phyloP scores from a whole-genome alignment of 2,797 vertebrate genomes.

The Poeciliopsis gracilis region DNA sequence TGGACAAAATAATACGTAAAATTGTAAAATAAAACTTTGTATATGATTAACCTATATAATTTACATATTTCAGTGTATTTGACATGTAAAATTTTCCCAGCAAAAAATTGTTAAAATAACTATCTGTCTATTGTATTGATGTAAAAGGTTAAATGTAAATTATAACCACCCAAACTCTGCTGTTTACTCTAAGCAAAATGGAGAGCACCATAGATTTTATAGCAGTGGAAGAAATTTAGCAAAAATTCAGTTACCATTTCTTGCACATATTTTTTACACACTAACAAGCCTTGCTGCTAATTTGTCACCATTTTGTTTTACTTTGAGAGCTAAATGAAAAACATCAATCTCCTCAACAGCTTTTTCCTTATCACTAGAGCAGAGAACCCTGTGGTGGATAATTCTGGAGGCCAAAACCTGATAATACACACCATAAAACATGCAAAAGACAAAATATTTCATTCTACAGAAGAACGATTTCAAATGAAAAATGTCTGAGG shows the following conservation, averaged over 20 bases:
- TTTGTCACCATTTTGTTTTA: conserved; percentile 41
- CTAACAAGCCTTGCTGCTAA: neutral
- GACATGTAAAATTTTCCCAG: neutral
- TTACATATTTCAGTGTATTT: neutral
- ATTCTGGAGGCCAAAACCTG: conserved; percentile 40
- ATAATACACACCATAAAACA: conserved; percentile 24
- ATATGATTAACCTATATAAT: neutral
- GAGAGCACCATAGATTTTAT: neutral
- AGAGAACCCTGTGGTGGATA: conserved; percentile 59
- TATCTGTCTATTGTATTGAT: neutral
- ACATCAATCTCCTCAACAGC: conserved; percentile 57
- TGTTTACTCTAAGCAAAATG: neutral
- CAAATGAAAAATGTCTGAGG: conserved; percentile 4
- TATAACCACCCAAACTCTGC: neutral
- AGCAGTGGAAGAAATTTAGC: neutral
- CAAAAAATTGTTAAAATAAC: neutral
- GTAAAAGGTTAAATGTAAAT: neutral
- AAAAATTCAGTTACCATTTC: neutral
- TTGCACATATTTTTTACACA: neutral
- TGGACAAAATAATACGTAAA: neutral
- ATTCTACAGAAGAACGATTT: conserved; percentile 16
- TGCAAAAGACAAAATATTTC: conserved; percentile 27
- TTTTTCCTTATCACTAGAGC: conserved; percentile 33
- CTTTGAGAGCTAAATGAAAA: conserved; percentile 67
- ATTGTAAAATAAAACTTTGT: neutral